Evolutionary conservation across 1,140 invertebrate species (phyloP).

Genomic region (Tribolium madens): DNA sequence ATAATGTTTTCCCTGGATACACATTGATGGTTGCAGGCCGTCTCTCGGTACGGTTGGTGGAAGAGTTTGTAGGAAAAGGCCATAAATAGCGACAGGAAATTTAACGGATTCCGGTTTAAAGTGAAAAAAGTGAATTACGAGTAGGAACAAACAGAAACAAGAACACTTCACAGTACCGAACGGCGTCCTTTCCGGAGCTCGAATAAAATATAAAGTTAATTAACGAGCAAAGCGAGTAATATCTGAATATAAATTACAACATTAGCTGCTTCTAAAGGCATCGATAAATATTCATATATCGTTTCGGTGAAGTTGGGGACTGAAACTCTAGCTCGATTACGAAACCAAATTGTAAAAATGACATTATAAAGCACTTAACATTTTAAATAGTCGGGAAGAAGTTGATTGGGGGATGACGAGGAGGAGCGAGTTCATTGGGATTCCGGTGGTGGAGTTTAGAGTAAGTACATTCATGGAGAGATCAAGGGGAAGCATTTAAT

Average conservation of each 20-base stretch:
- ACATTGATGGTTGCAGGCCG: conserved; percentile 17
- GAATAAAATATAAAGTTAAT: conserved; percentile 45
- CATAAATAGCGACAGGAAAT: conserved; percentile 25
- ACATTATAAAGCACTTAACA: conserved; percentile 34
- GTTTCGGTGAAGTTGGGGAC: conserved; percentile 24
- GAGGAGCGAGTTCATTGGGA: conserved; percentile 3
- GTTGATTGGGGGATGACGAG: conserved; percentile 3
- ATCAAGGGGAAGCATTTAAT: conserved; percentile 24
- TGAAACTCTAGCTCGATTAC: conserved; percentile 17
- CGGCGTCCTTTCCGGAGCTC: conserved; percentile 22
- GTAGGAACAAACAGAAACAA: conserved; percentile 28
- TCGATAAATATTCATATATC: conserved; percentile 45
- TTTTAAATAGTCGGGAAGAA: conserved; percentile 17
- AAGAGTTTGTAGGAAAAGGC: conserved; percentile 17
- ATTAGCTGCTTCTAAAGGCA: conserved; percentile 36
- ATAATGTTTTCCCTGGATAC: conserved; percentile 28
- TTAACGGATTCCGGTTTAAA: conserved; percentile 17
- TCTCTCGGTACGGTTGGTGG: conserved; percentile 4
- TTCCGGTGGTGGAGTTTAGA: conserved; percentile 16
- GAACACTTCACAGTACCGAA: conserved; percentile 16
- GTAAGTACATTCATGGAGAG: conserved; percentile 35
- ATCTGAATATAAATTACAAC: conserved; percentile 44
- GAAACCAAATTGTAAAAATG: conserved; percentile 33
- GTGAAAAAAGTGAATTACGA: conserved; percentile 22
- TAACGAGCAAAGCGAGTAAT: conserved; percentile 43